Percentiles rank a stretch among this genome's conserved stretches.
Evolutionary conservation across 2,888 invertebrate species (phyloP).

Genomic region (Neria commutata): DNA sequence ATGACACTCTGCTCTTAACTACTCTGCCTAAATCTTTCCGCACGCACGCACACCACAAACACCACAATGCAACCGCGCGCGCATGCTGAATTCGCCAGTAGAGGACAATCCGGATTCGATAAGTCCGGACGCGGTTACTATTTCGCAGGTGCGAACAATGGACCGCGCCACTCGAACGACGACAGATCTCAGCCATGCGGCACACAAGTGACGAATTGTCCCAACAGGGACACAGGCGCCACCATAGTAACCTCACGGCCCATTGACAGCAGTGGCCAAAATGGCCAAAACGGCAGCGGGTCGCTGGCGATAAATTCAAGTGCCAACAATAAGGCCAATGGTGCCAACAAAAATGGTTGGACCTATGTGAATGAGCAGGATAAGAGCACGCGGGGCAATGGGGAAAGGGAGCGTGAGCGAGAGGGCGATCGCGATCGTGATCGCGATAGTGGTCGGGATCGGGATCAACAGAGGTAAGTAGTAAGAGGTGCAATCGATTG

Average conservation of each 20-base stretch:
- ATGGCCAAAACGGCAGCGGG: constrained; percentile 39
- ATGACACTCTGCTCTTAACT: constrained; percentile 13
- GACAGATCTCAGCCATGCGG: constrained; percentile 45
- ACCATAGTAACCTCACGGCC: constrained; percentile 47
- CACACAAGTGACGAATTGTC: constrained; percentile 41
- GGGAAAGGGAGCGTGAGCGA: constrained; percentile 39
- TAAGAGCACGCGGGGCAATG: constrained; percentile 34
- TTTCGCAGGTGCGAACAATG: constrained; percentile 63
- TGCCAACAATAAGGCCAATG: constrained; percentile 31
- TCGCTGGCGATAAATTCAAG: too few relatives aligned
- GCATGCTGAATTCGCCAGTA: constrained; percentile 36
- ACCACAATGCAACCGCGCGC: constrained; percentile 14
- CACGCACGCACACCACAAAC: constrained; percentile 25
- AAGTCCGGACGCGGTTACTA: constrained; percentile 69
- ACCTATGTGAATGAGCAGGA: constrained; percentile 52
- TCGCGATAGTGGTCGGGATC: constrained; percentile 39
- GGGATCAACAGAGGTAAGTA: constrained; percentile 54
- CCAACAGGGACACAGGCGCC: constrained; percentile 35
- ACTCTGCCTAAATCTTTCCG: constrained; percentile 10
- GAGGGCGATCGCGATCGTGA: constrained; percentile 25
- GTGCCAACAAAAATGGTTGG: constrained; percentile 38
- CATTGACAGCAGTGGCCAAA: constrained; percentile 43
- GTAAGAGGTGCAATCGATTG: too few relatives aligned
- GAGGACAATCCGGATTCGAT: constrained; percentile 71
- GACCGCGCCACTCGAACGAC: constrained; percentile 32